phyloP scores from a whole-genome alignment of 2,797 vertebrate species.

The Acomys russatus region DNA sequence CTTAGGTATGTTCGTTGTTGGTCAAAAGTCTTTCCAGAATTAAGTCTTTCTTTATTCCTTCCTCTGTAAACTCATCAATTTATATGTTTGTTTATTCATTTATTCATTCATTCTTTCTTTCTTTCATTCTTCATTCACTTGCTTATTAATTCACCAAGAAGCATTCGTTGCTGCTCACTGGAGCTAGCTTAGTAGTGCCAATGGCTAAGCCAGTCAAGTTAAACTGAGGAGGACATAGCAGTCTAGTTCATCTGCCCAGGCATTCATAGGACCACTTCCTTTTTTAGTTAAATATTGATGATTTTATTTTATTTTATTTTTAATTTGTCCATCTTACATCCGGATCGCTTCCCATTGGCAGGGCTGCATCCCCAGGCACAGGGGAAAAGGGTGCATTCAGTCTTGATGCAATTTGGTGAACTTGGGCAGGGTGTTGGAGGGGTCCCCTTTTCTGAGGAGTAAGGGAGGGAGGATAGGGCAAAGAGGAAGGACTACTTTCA shows the following conservation, averaged over 20 bases:
- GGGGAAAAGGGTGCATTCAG: too few relatives aligned
- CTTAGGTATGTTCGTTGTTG: constrained; percentile 2
- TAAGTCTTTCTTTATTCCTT: neutral
- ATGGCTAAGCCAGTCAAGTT: neutral
- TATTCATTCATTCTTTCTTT: neutral
- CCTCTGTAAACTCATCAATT: neutral
- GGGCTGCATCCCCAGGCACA: too few relatives aligned
- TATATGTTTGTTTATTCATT: neutral
- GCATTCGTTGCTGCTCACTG: neutral
- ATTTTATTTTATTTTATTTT: too few relatives aligned
- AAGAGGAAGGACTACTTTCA: too few relatives aligned
- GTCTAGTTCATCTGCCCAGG: neutral
- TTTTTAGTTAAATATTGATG: too few relatives aligned
- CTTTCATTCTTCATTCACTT: neutral
- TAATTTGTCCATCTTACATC: too few relatives aligned
- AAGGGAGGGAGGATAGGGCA: too few relatives aligned
- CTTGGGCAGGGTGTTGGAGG: too few relatives aligned
- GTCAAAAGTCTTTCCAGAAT: neutral
- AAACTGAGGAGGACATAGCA: neutral
- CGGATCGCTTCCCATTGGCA: too few relatives aligned
- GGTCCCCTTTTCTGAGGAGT: too few relatives aligned
- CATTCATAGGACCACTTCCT: neutral
- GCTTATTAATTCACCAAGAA: neutral
- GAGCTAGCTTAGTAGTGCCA: neutral
- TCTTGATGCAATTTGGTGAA: too few relatives aligned